These are phyloP conservation scores for Apis mellifera DNA, from an alignment of 1,140 invertebrate genomes.

Conservation along the genomic window DNA sequence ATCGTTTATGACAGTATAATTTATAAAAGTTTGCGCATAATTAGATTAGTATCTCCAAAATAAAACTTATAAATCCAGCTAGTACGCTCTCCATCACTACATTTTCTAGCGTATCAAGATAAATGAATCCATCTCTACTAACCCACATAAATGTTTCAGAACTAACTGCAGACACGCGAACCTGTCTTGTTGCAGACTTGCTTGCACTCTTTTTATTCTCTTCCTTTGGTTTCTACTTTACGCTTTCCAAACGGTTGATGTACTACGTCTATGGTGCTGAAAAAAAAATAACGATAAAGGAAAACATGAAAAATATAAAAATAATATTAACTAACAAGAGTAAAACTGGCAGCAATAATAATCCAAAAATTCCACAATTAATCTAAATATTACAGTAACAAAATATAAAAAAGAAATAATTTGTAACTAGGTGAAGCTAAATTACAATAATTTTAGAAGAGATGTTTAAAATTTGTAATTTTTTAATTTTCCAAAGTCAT, in stretches of 20 bases:
- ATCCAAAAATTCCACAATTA: too few species aligned
- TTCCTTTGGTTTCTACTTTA: background rate
- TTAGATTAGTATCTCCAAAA: background rate
- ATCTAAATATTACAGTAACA: too few species aligned
- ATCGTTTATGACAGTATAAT: background rate
- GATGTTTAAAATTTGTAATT: too few species aligned
- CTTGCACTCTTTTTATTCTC: background rate
- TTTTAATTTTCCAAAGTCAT: too few species aligned
- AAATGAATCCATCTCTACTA: background rate
- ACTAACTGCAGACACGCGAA: conserved; percentile 13
- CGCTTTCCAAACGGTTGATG: background rate
- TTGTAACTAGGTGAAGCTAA: too few species aligned
- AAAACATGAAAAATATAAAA: too few species aligned
- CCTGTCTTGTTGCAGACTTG: background rate
- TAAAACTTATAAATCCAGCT: background rate
- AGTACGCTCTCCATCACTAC: background rate
- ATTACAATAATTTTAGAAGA: too few species aligned
- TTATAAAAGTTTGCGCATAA: background rate
- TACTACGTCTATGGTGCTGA: background rate
- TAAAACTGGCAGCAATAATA: too few species aligned
- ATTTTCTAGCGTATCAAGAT: background rate
- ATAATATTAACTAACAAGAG: too few species aligned
- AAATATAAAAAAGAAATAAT: too few species aligned
- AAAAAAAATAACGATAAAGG: background rate
- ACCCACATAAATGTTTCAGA: conserved; percentile 7